Evolutionary conservation across 2,113 vertebrate genomes (phyloP).

Genomic region (Leptosomus discolor): DNA sequence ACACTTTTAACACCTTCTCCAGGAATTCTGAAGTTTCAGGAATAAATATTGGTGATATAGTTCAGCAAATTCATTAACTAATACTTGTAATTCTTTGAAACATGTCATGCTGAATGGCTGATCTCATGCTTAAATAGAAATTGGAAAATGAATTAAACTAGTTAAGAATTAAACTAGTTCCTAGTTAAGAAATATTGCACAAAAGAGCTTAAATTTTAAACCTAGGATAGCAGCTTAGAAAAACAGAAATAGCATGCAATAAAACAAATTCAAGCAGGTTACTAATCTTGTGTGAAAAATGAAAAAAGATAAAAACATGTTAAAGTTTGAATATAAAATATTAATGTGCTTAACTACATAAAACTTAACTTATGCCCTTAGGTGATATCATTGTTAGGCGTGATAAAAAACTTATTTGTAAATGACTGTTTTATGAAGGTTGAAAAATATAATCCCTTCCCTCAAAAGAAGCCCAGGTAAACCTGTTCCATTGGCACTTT

Average conservation of each 20-base stretch:
- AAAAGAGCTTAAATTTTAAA: conserved; percentile 52
- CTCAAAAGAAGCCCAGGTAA: not conserved
- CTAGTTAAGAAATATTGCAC: conserved; percentile 8
- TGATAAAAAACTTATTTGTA: conserved; percentile 57
- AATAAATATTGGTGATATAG: not conserved
- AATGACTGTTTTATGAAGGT: conserved; percentile 53
- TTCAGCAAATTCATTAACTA: not conserved
- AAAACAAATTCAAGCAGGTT: conserved; percentile 60
- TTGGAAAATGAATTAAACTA: conserved; percentile 44
- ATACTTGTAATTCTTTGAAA: not conserved
- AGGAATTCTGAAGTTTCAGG: not conserved
- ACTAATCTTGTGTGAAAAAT: conserved; percentile 62
- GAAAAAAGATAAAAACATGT: conserved; percentile 47
- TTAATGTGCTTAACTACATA: conserved; percentile 55
- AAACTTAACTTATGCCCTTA: conserved; percentile 60
- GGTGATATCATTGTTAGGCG: conserved; percentile 42
- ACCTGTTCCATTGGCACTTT: not conserved
- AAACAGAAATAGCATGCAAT: conserved; percentile 60
- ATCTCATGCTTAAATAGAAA: not conserved
- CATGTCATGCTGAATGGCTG: not conserved
- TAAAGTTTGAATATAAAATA: conserved; percentile 64
- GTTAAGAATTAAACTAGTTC: conserved; percentile 46
- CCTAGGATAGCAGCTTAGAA: conserved; percentile 43
- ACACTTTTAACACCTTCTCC: not conserved
- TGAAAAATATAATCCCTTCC: not conserved